Evolutionary conservation across 2,797 vertebrate species (phyloP).

Genomic region (Diglossa cyanea): DNA sequence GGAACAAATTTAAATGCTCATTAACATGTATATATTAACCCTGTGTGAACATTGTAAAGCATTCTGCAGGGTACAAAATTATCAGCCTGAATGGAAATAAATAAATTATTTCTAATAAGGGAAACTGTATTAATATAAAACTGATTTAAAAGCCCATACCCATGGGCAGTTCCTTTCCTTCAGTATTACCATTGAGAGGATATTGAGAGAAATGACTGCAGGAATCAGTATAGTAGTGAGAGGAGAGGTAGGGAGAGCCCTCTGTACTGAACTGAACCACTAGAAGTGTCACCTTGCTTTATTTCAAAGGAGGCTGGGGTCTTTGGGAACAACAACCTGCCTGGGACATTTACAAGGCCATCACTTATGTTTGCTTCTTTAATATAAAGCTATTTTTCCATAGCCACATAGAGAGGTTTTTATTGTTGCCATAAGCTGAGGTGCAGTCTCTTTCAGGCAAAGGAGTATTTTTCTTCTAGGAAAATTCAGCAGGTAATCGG

Average conservation of each 20-base stretch:
- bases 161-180: background rate
- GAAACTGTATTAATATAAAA: background rate
- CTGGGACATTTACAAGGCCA: background rate
- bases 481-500: background rate
- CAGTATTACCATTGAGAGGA: background rate
- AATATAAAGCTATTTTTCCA: background rate
- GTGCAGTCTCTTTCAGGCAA: background rate
- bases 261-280: background rate
- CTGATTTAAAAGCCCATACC: background rate
- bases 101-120: background rate
- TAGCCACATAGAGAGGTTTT: background rate
- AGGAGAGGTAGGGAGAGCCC: background rate
- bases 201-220: background rate
- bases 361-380: background rate
- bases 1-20: background rate
- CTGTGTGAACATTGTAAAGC: background rate
- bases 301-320: background rate
- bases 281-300: background rate
- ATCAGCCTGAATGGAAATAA: background rate
- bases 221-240: background rate
- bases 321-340: background rate
- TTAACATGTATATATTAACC: background rate
- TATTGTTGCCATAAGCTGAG: background rate
- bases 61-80: background rate
- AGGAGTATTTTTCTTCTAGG: background rate